Conservation (phyloP, 2,888 invertebrate genomes). For the Polymixis lichenea region DNA sequence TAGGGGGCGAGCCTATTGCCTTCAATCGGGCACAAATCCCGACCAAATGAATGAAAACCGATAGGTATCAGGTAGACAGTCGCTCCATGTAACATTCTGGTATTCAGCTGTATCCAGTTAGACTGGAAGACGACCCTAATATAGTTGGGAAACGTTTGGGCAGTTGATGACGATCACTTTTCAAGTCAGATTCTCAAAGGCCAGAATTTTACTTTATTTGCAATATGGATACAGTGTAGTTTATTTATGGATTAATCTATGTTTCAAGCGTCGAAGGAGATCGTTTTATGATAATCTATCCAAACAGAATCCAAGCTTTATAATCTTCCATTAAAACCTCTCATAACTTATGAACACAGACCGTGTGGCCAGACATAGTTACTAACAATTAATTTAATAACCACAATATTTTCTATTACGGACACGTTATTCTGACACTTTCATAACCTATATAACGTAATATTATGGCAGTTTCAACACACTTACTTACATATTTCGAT, state of each 20-base stretch:
- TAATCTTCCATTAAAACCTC: constrained; percentile 51
- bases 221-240: not conserved
- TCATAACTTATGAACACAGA: constrained; percentile 57
- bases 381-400: constrained; percentile 65
- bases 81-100: too few species aligned
- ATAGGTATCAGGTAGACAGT: too few species aligned
- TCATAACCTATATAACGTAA: constrained; percentile 69
- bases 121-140: too few species aligned
- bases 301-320: constrained; percentile 39
- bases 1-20: too few species aligned
- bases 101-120: too few species aligned
- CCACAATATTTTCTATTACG: constrained; percentile 70
- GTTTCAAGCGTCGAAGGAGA: constrained; percentile 10
- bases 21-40: too few species aligned
- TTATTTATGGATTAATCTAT: not conserved
- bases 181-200: not conserved
- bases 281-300: constrained; percentile 21
- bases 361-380: constrained; percentile 57
- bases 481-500: constrained; percentile 59
- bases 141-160: too few species aligned
- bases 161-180: too few species aligned
- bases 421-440: constrained; percentile 72
- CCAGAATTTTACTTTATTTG: not conserved
- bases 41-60: too few species aligned
- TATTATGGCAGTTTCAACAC: constrained; percentile 69